Conservation (phyloP, 37 sponge, comb jelly and placozoan species). For the Chondrosia reniformis region DNA sequence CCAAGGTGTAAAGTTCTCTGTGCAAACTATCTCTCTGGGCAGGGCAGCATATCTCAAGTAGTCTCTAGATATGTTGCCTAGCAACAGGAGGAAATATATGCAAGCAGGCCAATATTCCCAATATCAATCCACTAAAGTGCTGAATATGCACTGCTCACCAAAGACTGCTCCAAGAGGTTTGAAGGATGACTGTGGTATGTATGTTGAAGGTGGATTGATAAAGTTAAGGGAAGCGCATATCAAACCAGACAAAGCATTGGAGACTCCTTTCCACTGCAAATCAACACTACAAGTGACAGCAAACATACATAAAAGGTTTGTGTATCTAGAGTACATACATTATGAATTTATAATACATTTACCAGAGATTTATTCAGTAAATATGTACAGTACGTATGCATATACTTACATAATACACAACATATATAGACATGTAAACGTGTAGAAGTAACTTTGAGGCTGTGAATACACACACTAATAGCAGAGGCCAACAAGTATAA, state of each 20-base stretch:
- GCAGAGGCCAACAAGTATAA: too few species aligned
- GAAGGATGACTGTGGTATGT: conserved; percentile 64
- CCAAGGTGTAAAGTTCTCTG: conserved; percentile 98
- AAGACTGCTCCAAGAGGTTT: conserved; percentile 64
- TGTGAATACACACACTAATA: not conserved
- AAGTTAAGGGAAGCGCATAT: conserved; percentile 84
- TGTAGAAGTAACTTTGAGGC: not conserved
- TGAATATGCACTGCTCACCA: conserved; percentile 23
- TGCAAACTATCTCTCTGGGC: conserved; percentile 92
- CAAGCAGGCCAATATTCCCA: not conserved
- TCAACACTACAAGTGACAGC: conserved; percentile 35
- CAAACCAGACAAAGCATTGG: conserved; percentile 87
- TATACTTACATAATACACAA: too few species aligned
- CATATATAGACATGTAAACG: not conserved
- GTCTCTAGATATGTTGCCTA: conserved; percentile 51
- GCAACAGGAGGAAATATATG: not conserved
- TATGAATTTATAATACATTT: not conserved
- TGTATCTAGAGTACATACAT: not conserved
- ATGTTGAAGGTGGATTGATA: conserved; percentile 69
- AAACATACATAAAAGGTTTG: not conserved
- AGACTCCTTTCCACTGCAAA: conserved; percentile 72
- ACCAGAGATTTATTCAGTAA: not conserved
- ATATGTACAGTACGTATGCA: not conserved
- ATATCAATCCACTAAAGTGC: not conserved
- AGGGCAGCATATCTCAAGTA: conserved; percentile 78